phyloP scores from a whole-genome alignment of 2,888 invertebrate species.

The Xanthia icteritia region DNA sequence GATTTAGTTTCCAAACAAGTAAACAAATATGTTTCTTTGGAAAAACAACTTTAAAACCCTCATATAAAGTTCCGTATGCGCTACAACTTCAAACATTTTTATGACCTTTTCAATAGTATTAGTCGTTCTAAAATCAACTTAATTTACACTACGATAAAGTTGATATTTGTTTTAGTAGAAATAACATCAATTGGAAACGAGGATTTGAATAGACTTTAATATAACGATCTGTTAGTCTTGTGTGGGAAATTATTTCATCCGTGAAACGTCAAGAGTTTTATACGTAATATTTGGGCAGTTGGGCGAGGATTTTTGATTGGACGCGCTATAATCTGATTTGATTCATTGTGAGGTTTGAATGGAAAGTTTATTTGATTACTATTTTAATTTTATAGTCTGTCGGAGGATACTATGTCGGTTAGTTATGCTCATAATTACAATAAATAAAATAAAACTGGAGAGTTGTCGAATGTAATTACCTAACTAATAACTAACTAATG shows the following conservation, averaged over 20 bases:
- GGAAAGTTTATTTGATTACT: conserved; percentile 19
- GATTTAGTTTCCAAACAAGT: not conserved
- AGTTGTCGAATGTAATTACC: not conserved
- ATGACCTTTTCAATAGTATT: not conserved
- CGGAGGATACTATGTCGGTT: not conserved
- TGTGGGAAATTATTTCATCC: conserved; percentile 54
- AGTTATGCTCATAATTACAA: not conserved
- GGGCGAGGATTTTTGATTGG: conserved; percentile 37
- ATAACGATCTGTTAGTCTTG: conserved; percentile 29
- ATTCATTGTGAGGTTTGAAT: conserved; percentile 20
- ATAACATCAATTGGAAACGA: not conserved
- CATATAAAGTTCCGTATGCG: not conserved
- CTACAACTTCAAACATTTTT: not conserved
- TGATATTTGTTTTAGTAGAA: not conserved
- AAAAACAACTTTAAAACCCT: not conserved
- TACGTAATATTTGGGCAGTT: conserved; percentile 43
- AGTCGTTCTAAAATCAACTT: not conserved
- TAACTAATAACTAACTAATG: too few relatives aligned
- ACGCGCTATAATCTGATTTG: conserved; percentile 43
- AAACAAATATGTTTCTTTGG: not conserved
- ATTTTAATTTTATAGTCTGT: conserved; percentile 7
- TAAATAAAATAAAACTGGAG: not conserved
- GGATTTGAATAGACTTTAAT: not conserved
- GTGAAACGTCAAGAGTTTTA: conserved; percentile 25
- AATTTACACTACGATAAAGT: not conserved